Conservation (phyloP, 2,113 vertebrate species). For the Cromileptes altivelis region DNA sequence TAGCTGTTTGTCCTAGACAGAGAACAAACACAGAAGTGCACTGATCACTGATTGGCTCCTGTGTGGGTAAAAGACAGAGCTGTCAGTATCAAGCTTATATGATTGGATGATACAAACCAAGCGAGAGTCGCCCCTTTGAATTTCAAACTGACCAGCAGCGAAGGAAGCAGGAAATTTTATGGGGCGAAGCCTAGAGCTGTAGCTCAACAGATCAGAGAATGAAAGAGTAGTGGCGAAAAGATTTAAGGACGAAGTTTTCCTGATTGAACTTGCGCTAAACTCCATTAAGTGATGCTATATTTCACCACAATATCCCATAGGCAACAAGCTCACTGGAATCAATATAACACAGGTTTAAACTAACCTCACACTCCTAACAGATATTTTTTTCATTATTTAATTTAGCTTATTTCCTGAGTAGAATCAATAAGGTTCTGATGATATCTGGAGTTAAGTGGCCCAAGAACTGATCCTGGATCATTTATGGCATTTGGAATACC, state of each 20-base stretch:
- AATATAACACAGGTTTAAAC: slow-evolving; percentile 30
- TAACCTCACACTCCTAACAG: slow-evolving; percentile 10
- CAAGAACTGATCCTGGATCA: slow-evolving; percentile 1
- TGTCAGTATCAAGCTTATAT: slow-evolving; percentile 7
- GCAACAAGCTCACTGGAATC: slow-evolving; percentile 21
- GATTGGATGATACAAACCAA: slow-evolving; percentile 19
- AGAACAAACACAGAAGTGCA: neutral
- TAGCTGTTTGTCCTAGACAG: neutral
- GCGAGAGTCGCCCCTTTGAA: neutral
- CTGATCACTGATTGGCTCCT: slow-evolving; percentile 17
- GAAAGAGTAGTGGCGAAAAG: neutral
- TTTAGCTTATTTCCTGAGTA: slow-evolving; percentile 13
- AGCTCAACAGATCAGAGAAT: slow-evolving; percentile 33
- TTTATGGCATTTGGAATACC: slow-evolving; percentile 18
- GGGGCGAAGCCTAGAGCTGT: slow-evolving; percentile 15
- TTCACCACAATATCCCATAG: slow-evolving; percentile 30
- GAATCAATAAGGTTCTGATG: slow-evolving; percentile 10
- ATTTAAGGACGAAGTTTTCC: slow-evolving; percentile 41
- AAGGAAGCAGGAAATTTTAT: slow-evolving; percentile 11
- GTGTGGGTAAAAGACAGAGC: slow-evolving; percentile 14
- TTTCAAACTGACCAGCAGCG: slow-evolving; percentile 5
- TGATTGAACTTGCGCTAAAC: slow-evolving; percentile 40
- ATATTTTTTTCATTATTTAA: slow-evolving; percentile 21
- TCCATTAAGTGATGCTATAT: slow-evolving; percentile 34
- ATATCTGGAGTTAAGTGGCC: slow-evolving; percentile 2